A percentile compares a stretch with the other conserved stretches of the same genome.
Evolutionary conservation across 2,888 invertebrate genomes (phyloP).

Genomic region (Pristionchus maxplancki): DNA sequence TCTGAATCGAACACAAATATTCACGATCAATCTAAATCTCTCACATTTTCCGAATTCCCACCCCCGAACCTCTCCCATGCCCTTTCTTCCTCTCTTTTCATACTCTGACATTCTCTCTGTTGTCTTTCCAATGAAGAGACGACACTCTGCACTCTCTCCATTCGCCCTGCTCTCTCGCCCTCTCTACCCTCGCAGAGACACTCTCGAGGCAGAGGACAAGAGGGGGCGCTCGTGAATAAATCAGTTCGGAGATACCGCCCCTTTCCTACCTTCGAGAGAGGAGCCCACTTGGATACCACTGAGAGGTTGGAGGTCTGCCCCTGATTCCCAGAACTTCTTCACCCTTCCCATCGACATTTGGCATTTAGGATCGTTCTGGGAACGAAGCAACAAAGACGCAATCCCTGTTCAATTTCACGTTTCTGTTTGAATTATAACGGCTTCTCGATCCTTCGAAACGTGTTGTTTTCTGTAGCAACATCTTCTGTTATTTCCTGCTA

Average conservation of each 20-base stretch:
- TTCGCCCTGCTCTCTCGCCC: neutral
- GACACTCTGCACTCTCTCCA: neutral
- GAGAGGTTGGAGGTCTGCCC: slow-evolving; percentile 3
- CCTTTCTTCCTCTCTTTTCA: neutral
- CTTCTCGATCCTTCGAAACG: neutral
- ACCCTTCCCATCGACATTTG: too few relatives aligned
- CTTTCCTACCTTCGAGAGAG: neutral
- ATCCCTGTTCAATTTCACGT: neutral
- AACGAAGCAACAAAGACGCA: neutral
- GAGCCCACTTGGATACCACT: neutral
- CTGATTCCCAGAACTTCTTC: neutral
- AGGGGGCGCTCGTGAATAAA: neutral
- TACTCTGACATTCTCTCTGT: slow-evolving; percentile 11
- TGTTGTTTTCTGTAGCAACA: neutral
- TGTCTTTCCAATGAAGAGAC: neutral
- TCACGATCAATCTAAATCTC: neutral
- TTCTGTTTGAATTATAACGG: neutral
- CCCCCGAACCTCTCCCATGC: neutral
- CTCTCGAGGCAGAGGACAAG: neutral
- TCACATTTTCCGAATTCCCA: neutral
- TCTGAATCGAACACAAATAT: neutral
- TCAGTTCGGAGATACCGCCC: slow-evolving; percentile 4
- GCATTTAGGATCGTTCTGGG: neutral
- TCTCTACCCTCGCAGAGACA: neutral
- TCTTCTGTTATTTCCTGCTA: neutral